Evolutionary conservation across 1,140 invertebrate genomes (phyloP).

Genomic region (Drosophila sproati): DNA sequence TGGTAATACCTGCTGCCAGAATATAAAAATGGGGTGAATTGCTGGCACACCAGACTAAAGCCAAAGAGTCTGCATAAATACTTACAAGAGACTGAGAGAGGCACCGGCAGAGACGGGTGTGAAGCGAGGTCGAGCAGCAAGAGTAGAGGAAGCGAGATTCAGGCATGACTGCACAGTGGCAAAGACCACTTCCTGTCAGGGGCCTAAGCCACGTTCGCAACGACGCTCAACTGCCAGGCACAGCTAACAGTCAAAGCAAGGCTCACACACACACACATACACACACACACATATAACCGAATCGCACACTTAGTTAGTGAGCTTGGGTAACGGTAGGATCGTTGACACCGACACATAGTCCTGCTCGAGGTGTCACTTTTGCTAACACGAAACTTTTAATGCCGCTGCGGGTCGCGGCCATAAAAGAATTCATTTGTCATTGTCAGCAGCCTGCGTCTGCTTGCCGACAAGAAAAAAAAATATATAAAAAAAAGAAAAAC

Average conservation of each 20-base stretch:
- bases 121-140: constrained; percentile 16
- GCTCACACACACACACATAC: constrained; percentile 12
- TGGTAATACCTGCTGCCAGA: background rate
- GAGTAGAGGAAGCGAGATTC: constrained; percentile 21
- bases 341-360: constrained; percentile 28
- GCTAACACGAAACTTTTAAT: constrained; percentile 77
- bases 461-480: constrained; percentile 16
- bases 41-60: constrained; percentile 16
- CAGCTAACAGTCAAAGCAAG: constrained; percentile 29
- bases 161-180: constrained; percentile 62
- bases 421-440: constrained; percentile 83
- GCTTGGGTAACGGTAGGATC: background rate
- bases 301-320: background rate
- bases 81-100: constrained; percentile 9
- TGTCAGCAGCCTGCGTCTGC: constrained; percentile 61
- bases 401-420: constrained; percentile 68
- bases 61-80: constrained; percentile 64
- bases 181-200: constrained; percentile 79
- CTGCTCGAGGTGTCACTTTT: constrained; percentile 65
- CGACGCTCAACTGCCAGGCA: constrained; percentile 42
- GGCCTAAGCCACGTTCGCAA: constrained; percentile 59
- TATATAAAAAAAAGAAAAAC: background rate
- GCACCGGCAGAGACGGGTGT: background rate
- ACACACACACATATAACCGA: background rate
- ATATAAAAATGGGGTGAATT: constrained; percentile 12